phyloP scores from a whole-genome alignment of 2,113 vertebrate genomes.

The Oreocharis arfaki region DNA sequence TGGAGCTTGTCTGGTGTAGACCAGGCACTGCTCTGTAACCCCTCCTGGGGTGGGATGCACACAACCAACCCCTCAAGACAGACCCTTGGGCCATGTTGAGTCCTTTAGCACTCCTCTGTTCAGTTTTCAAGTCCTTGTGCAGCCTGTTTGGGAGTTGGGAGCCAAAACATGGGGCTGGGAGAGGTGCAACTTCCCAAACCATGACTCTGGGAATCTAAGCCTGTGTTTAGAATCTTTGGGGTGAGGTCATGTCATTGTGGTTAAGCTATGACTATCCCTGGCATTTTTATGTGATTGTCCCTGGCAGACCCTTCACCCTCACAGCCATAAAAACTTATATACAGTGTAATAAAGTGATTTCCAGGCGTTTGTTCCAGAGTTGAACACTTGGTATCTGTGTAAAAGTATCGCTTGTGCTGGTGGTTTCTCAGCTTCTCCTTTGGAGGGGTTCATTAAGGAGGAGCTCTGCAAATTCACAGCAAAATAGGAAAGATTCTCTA shows the following conservation, averaged over 20 bases:
- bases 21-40: neutral
- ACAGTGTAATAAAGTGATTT: neutral
- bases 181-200: neutral
- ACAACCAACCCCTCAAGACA: rapidly evolving
- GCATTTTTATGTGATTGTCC: too few relatives aligned
- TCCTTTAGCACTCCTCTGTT: rapidly evolving
- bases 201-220: neutral
- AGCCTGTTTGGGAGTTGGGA: neutral
- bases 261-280: neutral
- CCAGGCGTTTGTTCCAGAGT: neutral
- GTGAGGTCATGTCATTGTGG: rapidly evolving
- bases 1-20: neutral
- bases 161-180: rapidly evolving
- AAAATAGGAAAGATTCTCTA: neutral
- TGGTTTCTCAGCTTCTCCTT: neutral
- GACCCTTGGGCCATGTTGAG: rapidly evolving
- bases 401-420: neutral
- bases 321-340: neutral
- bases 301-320: neutral
- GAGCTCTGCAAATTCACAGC: neutral
- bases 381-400: neutral
- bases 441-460: neutral
- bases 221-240: neutral
- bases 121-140: rapidly evolving
- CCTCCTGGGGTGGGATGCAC: neutral